phyloP scores from a whole-genome alignment of 2,888 invertebrate genomes.

The Cataglyphis cursor region DNA sequence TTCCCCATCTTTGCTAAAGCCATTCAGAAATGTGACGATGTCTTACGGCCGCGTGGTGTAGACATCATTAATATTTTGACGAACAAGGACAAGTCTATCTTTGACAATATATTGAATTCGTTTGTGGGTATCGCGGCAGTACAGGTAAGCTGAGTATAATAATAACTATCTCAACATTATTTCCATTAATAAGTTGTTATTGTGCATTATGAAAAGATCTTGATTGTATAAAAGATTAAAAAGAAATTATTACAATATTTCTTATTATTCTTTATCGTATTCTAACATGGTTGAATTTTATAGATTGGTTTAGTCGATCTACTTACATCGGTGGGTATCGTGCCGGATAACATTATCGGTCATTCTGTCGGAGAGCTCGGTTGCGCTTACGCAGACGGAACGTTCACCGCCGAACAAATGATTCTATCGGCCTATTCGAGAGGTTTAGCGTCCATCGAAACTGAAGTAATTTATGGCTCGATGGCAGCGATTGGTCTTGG shows the following conservation, averaged over 20 bases:
- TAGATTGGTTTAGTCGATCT: conserved; percentile 90
- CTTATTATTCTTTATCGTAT: conserved; percentile 7
- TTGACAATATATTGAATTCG: conserved; percentile 90
- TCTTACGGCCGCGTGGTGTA: conserved; percentile 89
- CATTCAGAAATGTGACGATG: conserved; percentile 88
- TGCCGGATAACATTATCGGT: conserved; percentile 92
- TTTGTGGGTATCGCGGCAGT: conserved; percentile 92
- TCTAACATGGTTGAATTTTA: conserved; percentile 9
- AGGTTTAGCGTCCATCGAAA: conserved; percentile 81
- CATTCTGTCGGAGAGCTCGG: conserved; percentile 98
- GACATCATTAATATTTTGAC: conserved; percentile 90
- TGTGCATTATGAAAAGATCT: neutral
- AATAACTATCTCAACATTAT: neutral
- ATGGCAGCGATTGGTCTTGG: conserved; percentile 96
- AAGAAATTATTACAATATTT: neutral
- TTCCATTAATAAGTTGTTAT: neutral
- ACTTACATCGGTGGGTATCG: conserved; percentile 88
- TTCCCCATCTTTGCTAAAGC: conserved; percentile 90
- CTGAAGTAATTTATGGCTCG: conserved; percentile 89
- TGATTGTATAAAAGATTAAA: neutral
- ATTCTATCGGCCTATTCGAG: conserved; percentile 81
- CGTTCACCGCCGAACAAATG: conserved; percentile 89
- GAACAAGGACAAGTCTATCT: conserved; percentile 88
- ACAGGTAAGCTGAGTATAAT: conserved; percentile 85
- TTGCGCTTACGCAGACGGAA: conserved; percentile 98